phyloP scores from a whole-genome alignment of 2,113 vertebrate species.

The Gallinago paraguaiae region DNA sequence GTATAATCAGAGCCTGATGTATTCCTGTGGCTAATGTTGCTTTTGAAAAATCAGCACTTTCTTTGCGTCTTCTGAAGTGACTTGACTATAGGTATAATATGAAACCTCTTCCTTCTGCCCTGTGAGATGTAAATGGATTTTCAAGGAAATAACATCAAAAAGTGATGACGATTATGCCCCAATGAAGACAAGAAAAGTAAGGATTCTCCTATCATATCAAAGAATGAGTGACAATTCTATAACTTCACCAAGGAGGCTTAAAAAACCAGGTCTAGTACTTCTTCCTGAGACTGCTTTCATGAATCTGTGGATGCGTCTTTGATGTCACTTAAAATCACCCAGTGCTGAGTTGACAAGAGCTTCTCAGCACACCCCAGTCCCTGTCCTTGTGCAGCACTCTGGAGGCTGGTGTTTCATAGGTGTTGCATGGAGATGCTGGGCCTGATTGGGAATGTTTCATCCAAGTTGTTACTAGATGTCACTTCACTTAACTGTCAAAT shows the following conservation, averaged over 20 bases:
- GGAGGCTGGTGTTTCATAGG: background rate
- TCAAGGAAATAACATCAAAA: background rate
- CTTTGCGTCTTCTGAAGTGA: background rate
- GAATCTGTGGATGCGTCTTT: background rate
- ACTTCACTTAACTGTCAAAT: background rate
- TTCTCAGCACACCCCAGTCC: background rate
- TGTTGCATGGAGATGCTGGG: background rate
- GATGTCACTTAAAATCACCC: background rate
- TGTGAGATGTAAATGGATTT: background rate
- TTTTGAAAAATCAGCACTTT: background rate
- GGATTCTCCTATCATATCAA: background rate
- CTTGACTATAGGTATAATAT: background rate
- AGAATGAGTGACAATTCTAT: background rate
- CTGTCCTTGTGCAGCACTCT: background rate
- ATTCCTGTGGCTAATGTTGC: background rate
- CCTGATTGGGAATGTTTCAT: background rate
- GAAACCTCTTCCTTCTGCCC: background rate
- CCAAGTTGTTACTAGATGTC: accelerated
- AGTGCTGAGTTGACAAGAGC: background rate
- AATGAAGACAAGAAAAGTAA: background rate
- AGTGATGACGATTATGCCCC: background rate
- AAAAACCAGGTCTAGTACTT: background rate
- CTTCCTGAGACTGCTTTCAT: background rate
- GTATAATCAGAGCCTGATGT: background rate
- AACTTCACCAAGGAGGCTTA: background rate